Base-by-base conservation (phyloP, 1,140 invertebrate species). In the Periplaneta americana region DNA sequence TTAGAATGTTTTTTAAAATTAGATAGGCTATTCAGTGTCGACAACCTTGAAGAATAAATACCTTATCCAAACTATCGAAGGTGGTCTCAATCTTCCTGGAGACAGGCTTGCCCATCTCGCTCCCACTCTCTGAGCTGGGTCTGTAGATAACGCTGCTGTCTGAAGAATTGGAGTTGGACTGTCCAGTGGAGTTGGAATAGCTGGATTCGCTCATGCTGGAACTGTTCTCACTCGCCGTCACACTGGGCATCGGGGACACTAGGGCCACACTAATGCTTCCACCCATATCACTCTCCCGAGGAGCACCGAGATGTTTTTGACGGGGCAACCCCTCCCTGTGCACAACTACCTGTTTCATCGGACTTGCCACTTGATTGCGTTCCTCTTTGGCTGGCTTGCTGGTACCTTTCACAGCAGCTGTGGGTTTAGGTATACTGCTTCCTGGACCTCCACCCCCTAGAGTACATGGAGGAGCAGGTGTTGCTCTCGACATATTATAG, bases 361-460 rank as follows among this genome's bases (percentile, higher is more conserved):
- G 80, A 35, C 80, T 80, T 8, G 22, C 66, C 11, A 75, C 18
- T 36, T 80, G 80, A 34, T 82, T 85, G 0, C 85, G 77, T 1
- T 87, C 81, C 81, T 82, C 84, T 28, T 84, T 86, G 82, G 86
- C 90, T 80, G 92, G 90, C 88, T 95, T 95, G 57, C 74, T 92
- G 4, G 94, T 96, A 83, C 96, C 96, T 90, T 97, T 97, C 6
- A 98, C 95, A 81, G 96, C 94, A 18, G 96, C 95, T 28, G 95
- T 97, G 8, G 96, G 96, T 88, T 97, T 97, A 2, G 96, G 96
- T 85, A 97, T 95, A 22, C 94, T 94, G 13, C 94, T 96, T 10
- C 90, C 89, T n/a, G 48, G n/a, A n/a, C n/a, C n/a, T 66, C 83
- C 82, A 78, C 82, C 77, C 74, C 79, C 75, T 36, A 80, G 18